Conservation (phyloP, 2,888 invertebrate genomes). For the Atrina japonica region DNA sequence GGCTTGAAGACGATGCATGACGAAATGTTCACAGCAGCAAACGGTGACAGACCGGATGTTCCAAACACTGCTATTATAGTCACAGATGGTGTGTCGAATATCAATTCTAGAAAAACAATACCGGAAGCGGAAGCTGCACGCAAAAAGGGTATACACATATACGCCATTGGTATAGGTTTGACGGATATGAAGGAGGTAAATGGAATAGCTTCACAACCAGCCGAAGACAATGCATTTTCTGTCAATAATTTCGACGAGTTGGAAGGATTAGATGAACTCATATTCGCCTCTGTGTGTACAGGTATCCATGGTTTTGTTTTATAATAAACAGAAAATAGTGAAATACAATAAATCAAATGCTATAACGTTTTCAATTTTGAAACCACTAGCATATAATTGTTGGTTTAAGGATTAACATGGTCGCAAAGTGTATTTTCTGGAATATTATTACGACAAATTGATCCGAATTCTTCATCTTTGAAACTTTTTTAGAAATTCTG, state of each 20-base stretch:
- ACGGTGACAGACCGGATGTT: no score
- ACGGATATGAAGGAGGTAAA: conserved; percentile 61
- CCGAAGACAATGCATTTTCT: conserved; percentile 52
- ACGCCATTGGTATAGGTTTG: conserved; percentile 60
- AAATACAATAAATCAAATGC: no score
- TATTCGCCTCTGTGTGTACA: conserved; percentile 46
- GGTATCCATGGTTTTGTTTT: conserved; percentile 20
- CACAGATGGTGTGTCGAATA: conserved; percentile 74
- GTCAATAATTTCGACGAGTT: conserved; percentile 58
- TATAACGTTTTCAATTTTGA: no score
- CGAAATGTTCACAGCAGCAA: conserved; percentile 64
- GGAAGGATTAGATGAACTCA: conserved; percentile 38
- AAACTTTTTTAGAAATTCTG: no score
- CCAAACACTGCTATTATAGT: conserved; percentile 62
- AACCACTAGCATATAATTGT: no score
- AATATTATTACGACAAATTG: no score
- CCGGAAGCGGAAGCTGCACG: conserved; percentile 60
- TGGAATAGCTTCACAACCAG: conserved; percentile 58
- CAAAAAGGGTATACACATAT: conserved; percentile 50
- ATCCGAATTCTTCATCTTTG: no score
- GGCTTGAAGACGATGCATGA: conserved; percentile 62
- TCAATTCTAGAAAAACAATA: conserved; percentile 64
- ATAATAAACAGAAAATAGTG: no score
- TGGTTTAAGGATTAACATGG: no score
- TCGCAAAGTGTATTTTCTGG: no score